Evolutionary conservation across 2,113 vertebrate species (phyloP).

Genomic region (Podarcis cretensis): DNA sequence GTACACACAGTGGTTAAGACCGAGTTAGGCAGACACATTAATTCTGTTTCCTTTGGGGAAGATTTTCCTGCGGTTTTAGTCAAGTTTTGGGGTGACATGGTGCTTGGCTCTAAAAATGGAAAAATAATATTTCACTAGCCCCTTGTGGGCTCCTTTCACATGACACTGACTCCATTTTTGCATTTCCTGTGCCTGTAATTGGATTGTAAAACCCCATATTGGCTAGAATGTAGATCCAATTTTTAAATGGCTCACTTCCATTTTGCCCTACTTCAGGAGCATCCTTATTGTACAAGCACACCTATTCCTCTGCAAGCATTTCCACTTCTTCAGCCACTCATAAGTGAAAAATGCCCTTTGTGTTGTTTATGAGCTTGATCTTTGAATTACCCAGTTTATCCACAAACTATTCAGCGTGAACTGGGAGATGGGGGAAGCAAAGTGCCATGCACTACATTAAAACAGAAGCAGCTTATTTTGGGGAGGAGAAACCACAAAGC

Average conservation of each 20-base stretch:
- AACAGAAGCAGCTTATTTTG: not conserved
- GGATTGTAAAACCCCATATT: not conserved
- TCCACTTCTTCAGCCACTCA: not conserved
- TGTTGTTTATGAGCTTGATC: conserved; percentile 6
- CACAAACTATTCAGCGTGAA: conserved; percentile 27
- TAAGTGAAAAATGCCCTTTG: not conserved
- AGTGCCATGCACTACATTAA: conserved; percentile 21
- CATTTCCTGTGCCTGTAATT: not conserved
- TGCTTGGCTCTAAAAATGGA: not conserved
- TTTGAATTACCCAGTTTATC: conserved; percentile 24
- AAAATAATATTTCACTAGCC: conserved; percentile 2
- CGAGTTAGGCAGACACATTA: not conserved
- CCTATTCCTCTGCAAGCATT: not conserved
- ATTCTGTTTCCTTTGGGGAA: not conserved
- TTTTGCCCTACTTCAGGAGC: not conserved
- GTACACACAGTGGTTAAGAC: not conserved
- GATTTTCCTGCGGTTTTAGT: not conserved
- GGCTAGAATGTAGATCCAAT: not conserved
- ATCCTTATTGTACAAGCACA: not conserved
- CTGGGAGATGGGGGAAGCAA: not conserved
- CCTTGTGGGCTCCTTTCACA: conserved; percentile 16
- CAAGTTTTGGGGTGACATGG: not conserved
- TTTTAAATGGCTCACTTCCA: not conserved
- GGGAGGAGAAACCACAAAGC: not conserved
- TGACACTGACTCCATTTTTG: not conserved